Evolutionary conservation across 2,797 vertebrate genomes (phyloP).

Genomic region (Molossus molossus): DNA sequence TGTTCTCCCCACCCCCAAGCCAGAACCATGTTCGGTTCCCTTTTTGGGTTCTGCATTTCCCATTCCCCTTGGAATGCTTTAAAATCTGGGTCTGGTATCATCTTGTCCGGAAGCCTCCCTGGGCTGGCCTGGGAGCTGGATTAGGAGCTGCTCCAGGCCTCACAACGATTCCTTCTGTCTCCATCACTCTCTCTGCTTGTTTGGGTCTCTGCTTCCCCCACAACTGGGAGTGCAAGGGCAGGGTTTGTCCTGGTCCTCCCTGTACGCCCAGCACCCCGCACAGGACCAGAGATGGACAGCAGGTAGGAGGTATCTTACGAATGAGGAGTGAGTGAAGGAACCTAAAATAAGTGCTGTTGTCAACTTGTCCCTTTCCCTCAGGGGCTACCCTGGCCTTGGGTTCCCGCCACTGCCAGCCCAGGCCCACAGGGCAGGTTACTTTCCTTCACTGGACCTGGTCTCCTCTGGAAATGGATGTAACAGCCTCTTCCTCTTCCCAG

Average conservation of each 20-base stretch:
- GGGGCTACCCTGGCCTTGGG: not conserved
- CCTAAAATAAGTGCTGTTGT: not conserved
- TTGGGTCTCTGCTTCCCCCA: not conserved
- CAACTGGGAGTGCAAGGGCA: not conserved
- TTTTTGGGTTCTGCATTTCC: not conserved
- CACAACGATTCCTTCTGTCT: not conserved
- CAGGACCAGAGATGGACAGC: not conserved
- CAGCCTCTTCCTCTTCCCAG: not conserved
- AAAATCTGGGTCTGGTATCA: not conserved
- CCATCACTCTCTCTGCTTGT: not conserved
- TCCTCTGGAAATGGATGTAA: not conserved
- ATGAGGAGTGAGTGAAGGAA: not conserved
- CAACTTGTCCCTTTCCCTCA: not conserved
- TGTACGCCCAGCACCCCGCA: not conserved
- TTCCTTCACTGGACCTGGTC: not conserved
- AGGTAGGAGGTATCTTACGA: not conserved
- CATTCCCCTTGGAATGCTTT: not conserved
- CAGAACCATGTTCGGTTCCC: not conserved
- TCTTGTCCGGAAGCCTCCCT: constrained; percentile 44
- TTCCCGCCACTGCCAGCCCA: not conserved
- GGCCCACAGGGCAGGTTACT: not conserved
- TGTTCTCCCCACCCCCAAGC: not conserved
- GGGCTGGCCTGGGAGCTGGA: not conserved
- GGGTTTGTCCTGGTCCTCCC: accelerated
- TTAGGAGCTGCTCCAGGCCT: not conserved